These are phyloP conservation scores for Eretmochelys imbricata DNA, from an alignment of 2,113 vertebrate genomes.

Conservation along the genomic window DNA sequence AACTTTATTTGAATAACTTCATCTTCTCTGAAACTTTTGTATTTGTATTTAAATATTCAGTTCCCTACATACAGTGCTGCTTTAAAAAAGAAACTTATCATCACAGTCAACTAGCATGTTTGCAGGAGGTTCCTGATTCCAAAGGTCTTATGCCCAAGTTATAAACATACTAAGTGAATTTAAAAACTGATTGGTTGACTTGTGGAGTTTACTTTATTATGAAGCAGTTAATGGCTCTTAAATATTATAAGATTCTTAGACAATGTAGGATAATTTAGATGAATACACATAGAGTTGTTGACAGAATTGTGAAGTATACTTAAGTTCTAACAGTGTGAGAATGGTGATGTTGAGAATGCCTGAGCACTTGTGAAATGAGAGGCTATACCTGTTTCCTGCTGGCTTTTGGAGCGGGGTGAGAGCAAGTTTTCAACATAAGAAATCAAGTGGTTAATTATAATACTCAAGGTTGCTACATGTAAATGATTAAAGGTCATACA, in stretches of 20 bases:
- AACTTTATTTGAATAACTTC: slow-evolving; percentile 44
- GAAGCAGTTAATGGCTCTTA: not conserved
- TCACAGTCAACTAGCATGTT: not conserved
- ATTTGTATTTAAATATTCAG: not conserved
- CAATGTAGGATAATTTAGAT: not conserved
- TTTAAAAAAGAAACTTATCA: not conserved
- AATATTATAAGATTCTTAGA: not conserved
- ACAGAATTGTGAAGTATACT: not conserved
- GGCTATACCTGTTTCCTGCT: slow-evolving; percentile 1
- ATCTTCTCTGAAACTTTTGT: not conserved
- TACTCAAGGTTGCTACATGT: not conserved
- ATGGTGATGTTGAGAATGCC: not conserved
- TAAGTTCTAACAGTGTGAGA: slow-evolving; percentile 10
- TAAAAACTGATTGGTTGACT: rapidly evolving
- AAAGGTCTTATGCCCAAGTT: slow-evolving; percentile 10
- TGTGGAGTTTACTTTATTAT: not conserved
- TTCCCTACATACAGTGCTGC: rapidly evolving
- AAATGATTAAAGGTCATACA: not conserved
- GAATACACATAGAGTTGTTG: not conserved
- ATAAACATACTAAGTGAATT: not conserved
- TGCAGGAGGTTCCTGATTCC: not conserved
- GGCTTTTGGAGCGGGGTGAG: not conserved
- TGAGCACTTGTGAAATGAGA: not conserved
- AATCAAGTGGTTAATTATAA: not conserved
- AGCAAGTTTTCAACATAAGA: slow-evolving; percentile 33